A percentile compares a stretch with the other conserved stretches of the same genome.
Conservation (phyloP, 2,113 vertebrate species). For the Scophthalmus maximus region DNA sequence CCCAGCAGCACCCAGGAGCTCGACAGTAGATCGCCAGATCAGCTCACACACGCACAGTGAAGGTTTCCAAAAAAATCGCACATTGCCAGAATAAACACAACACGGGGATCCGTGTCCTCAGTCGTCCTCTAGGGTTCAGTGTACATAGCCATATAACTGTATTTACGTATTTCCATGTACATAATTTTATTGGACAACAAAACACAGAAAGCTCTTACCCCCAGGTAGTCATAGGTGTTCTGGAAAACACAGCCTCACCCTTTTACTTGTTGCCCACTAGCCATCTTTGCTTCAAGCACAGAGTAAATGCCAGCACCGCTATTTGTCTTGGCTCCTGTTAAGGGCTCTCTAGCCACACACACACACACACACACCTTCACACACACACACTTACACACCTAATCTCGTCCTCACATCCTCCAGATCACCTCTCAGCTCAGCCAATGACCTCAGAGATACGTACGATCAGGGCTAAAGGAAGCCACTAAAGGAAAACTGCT, state of each 20-base stretch:
- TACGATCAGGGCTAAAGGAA: background rate
- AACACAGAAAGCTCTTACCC: constrained; percentile 30
- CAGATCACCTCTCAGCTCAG: constrained; percentile 29
- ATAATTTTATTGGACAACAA: constrained; percentile 4
- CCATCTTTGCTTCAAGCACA: constrained; percentile 41
- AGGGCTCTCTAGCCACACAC: constrained; percentile 15
- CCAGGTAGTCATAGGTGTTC: constrained; percentile 21
- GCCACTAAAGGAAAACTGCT: background rate
- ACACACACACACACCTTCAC: constrained; percentile 27
- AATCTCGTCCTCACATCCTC: constrained; percentile 35
- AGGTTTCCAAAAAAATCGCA: constrained; percentile 49
- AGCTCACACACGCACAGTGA: constrained; percentile 9
- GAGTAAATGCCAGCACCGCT: constrained; percentile 66
- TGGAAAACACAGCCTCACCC: constrained; percentile 45
- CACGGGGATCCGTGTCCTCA: background rate
- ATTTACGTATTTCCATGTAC: too few relatives aligned
- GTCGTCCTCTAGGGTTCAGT: background rate
- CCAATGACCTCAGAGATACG: background rate
- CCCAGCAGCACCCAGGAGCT: background rate
- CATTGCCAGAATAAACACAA: constrained; percentile 31
- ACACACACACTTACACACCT: constrained; percentile 38
- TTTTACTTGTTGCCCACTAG: constrained; percentile 23
- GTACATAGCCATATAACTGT: constrained; percentile 11
- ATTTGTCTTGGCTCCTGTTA: constrained; percentile 69
- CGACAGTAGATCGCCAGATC: constrained; percentile 18